Conservation (phyloP, 2,797 vertebrate species). For the Sebastes nivosus region DNA sequence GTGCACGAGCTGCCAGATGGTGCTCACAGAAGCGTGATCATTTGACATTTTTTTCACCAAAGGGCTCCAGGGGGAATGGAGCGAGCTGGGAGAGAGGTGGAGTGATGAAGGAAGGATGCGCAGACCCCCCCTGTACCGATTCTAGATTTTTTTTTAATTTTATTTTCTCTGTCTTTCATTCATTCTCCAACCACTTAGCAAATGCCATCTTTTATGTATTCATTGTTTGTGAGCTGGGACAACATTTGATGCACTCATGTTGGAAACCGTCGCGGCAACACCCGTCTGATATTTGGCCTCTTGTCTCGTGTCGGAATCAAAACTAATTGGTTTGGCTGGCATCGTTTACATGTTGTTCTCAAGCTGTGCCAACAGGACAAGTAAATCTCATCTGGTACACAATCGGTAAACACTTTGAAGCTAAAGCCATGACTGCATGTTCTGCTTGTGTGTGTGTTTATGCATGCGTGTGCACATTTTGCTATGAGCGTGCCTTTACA, state of each 20-base stretch:
- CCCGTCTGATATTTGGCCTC: conserved; percentile 50
- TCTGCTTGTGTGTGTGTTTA: background rate
- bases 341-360: conserved; percentile 64
- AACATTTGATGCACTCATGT: background rate
- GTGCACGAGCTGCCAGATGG: conserved; percentile 82
- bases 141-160: background rate
- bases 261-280: conserved; percentile 9
- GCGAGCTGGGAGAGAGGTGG: conserved; percentile 38
- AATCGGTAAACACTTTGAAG: conserved; percentile 52
- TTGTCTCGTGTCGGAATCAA: conserved; percentile 65
- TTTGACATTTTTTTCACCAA: conserved; percentile 78
- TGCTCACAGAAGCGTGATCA: conserved; percentile 82
- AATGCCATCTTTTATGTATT: background rate
- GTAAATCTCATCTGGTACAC: conserved; percentile 59
- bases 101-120: conserved; percentile 27
- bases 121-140: background rate
- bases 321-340: conserved; percentile 70
- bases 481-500: background rate
- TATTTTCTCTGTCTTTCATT: background rate
- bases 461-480: conserved; percentile 29
- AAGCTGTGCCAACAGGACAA: conserved; percentile 64
- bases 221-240: background rate
- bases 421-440: conserved; percentile 42
- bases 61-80: conserved; percentile 64
- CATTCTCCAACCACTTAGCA: background rate